Percentiles rank a stretch among this genome's conserved stretches.
These are phyloP conservation scores for Pseudachorutes palmiensis DNA, from an alignment of 1,140 invertebrate genomes.

Conservation along the genomic window DNA sequence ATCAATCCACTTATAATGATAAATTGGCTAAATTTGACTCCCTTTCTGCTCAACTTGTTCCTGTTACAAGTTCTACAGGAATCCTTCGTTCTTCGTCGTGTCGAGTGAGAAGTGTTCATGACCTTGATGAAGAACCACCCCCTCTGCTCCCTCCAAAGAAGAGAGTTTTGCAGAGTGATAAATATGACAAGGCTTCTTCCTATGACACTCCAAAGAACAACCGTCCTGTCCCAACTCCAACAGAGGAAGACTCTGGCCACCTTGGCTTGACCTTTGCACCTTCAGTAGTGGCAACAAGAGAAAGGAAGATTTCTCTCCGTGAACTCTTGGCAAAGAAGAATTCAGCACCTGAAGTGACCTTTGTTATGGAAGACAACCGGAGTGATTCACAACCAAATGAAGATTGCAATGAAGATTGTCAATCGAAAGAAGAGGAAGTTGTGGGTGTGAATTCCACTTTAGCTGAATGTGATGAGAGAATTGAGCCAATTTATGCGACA, in stretches of 20 bases:
- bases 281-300: not conserved
- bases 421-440: not conserved
- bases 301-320: not conserved
- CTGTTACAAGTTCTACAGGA: conserved; percentile 7
- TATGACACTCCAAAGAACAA: conserved; percentile 35
- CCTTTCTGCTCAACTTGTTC: conserved; percentile 25
- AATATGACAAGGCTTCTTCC: not conserved
- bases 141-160: conserved; percentile 34
- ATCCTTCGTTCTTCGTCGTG: conserved; percentile 27
- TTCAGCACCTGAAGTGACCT: conserved; percentile 28
- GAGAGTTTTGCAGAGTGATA: not conserved
- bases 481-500: not conserved
- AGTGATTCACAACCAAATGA: not conserved
- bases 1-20: conserved; percentile 11
- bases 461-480: not conserved
- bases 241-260: not conserved
- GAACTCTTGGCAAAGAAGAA: conserved; percentile 29
- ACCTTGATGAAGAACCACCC: conserved; percentile 14
- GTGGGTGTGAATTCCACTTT: not conserved
- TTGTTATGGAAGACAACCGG: not conserved
- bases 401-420: not conserved
- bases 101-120: conserved; percentile 3
- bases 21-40: conserved; percentile 35
- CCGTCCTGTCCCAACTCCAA: conserved; percentile 12
- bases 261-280: not conserved